Base-by-base conservation (phyloP, 2,797 vertebrate genomes). In the Myripristis jacobus region DNA sequence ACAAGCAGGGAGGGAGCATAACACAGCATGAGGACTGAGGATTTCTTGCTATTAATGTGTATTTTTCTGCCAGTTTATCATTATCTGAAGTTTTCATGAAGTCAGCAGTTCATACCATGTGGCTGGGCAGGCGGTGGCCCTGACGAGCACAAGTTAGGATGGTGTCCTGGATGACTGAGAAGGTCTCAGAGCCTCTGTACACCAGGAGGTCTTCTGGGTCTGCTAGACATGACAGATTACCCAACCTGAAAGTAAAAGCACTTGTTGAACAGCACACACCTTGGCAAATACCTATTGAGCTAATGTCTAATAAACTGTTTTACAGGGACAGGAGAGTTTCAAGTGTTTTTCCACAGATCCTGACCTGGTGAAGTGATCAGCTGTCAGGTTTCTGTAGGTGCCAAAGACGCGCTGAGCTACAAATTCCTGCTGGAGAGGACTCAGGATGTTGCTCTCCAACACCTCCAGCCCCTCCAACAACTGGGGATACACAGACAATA, bases 381-480 rank as follows among this genome's bases (percentile, higher is more conserved):
- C 84, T 1, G 93, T 93, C 53, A 95, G 85, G 87, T 94, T 93
- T 18, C 24, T 90, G 82, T 90, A 92, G 25, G 78, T 57, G 52
- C 88, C 66, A 8, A 90, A 82, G 63, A 95, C n/a, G 18, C 71
- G 91, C 44, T 87, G 81, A 61, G 92, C 91, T 8, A 95, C 31
- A 44, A 94, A 94, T 25, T 92, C 88, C 88, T 91, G 81, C 84
- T 94, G 93, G 12, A 92, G 60, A 22, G 73, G 4, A 1, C 82
- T 87, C 63, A 95, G 77, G 0, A 64, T 63, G 81, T 93, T 94
- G 66, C 31, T 88, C 83, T 85, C 77, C 73, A 95, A 46, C 38
- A 94, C 88, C 36, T 92, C 88, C 82, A 95, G 75, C 2, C 93
- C 94, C 1, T 91, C 73, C 55, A 94, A 62, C 47, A 95, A 76